phyloP scores from a whole-genome alignment of 2,888 invertebrate species.

The Pimpla rufipes region DNA sequence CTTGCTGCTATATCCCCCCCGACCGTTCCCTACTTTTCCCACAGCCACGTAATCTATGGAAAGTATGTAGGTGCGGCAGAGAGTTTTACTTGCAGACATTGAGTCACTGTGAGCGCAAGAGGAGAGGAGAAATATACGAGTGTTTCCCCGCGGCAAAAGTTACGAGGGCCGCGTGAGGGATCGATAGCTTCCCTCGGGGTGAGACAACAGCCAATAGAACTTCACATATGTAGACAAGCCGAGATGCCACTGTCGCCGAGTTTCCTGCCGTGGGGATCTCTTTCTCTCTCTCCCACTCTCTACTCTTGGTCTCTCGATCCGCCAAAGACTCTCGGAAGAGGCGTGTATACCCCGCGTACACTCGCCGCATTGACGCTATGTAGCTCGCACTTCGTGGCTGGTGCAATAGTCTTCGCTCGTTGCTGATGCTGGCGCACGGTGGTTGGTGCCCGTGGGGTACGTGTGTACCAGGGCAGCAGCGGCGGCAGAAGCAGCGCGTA shows the following conservation, averaged over 20 bases:
- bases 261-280: background rate
- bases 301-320: slow-evolving; percentile 3
- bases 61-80: background rate
- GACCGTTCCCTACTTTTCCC: background rate
- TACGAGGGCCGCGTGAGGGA: background rate
- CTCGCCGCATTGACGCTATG: slow-evolving; percentile 6
- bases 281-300: background rate
- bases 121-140: slow-evolving; percentile 16
- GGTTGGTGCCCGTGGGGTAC: background rate
- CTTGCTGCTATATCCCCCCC: background rate
- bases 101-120: no score
- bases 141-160: slow-evolving; percentile 34
- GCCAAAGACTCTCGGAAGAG: slow-evolving; percentile 33
- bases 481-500: slow-evolving; percentile 2
- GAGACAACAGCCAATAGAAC: slow-evolving; percentile 52
- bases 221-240: slow-evolving; percentile 51
- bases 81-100: background rate
- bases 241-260: slow-evolving; percentile 32
- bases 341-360: slow-evolving; percentile 21
- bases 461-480: background rate
- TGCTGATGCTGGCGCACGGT: background rate
- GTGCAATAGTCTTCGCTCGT: slow-evolving; percentile 5
- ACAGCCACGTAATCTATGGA: slow-evolving; percentile 17
- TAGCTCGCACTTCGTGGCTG: slow-evolving; percentile 1
- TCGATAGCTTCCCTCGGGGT: slow-evolving; percentile 21